A percentile compares a stretch with the other conserved stretches of the same genome.
phyloP scores from a whole-genome alignment of 1,140 invertebrate species.

The Neodiprion virginianus region DNA sequence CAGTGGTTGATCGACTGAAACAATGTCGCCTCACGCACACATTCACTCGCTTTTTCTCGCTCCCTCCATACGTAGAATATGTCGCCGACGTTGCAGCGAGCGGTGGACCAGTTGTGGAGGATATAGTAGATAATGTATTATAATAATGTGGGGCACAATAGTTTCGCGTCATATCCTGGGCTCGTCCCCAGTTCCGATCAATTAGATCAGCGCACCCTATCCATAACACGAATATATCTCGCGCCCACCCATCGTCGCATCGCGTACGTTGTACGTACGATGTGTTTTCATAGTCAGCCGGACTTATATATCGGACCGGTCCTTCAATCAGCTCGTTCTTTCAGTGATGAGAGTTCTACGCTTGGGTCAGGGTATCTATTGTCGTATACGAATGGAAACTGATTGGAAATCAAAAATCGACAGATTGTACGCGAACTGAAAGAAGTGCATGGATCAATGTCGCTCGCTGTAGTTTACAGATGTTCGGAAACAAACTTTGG shows the following conservation, averaged over 20 bases:
- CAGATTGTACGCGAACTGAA: neutral
- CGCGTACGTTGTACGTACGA: no score
- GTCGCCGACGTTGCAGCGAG: neutral
- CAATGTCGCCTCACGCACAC: conserved; percentile 10
- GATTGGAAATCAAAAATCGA: neutral
- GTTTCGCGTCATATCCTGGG: conserved; percentile 59
- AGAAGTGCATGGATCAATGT: no score
- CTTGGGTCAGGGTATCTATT: neutral
- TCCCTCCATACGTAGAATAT: conserved; percentile 31
- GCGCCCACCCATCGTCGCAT: conserved; percentile 32
- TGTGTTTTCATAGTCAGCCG: no score
- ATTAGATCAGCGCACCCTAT: conserved; percentile 58
- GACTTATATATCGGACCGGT: no score
- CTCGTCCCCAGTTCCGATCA: conserved; percentile 48
- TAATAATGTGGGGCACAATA: conserved; percentile 58
- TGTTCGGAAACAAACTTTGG: no score
- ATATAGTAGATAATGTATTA: conserved; percentile 40
- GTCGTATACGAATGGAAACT: neutral
- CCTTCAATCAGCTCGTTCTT: no score
- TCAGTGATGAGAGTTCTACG: no score
- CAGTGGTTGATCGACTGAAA: conserved; percentile 1
- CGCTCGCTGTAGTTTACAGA: no score
- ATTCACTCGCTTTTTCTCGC: conserved; percentile 22
- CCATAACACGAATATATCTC: conserved; percentile 33
- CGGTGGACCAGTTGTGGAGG: neutral